Conservation (phyloP, 2,113 vertebrate genomes). For the Pomatorhinus ruficollis region DNA sequence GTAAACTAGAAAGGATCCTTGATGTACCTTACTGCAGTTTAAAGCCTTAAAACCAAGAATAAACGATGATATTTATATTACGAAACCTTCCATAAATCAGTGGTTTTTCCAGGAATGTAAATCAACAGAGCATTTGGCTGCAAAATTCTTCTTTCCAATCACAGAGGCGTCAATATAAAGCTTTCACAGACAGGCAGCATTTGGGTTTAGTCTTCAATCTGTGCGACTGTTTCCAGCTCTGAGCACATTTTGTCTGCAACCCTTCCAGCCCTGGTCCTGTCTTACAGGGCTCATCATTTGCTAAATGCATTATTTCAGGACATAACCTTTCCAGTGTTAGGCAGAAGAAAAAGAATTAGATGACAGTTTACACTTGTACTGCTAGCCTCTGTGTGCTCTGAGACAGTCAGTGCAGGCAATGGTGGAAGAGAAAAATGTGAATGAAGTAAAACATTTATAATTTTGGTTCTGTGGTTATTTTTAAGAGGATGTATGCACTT, state of each 20-base stretch:
- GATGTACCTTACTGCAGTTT: not conserved
- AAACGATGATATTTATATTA: not conserved
- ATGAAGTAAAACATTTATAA: not conserved
- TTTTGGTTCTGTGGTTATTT: not conserved
- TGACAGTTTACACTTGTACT: conserved; percentile 26
- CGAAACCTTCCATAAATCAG: not conserved
- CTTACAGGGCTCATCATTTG: not conserved
- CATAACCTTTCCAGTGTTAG: not conserved
- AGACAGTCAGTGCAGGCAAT: not conserved
- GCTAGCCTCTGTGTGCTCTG: not conserved
- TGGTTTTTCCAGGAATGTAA: not conserved
- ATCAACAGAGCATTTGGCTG: conserved; percentile 1
- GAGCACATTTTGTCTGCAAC: not conserved
- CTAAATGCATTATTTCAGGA: not conserved
- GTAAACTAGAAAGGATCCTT: not conserved
- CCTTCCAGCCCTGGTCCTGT: not conserved
- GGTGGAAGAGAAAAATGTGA: not conserved
- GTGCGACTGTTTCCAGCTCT: not conserved
- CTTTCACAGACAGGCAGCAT: not conserved
- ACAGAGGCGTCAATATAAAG: not conserved
- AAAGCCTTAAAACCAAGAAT: not conserved
- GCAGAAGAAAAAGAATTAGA: not conserved
- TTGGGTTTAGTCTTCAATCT: not conserved
- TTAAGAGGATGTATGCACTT: not conserved
- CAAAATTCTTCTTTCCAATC: conserved; percentile 17